phyloP scores from a whole-genome alignment of 1,140 invertebrate species.

The Eupeodes corollae region DNA sequence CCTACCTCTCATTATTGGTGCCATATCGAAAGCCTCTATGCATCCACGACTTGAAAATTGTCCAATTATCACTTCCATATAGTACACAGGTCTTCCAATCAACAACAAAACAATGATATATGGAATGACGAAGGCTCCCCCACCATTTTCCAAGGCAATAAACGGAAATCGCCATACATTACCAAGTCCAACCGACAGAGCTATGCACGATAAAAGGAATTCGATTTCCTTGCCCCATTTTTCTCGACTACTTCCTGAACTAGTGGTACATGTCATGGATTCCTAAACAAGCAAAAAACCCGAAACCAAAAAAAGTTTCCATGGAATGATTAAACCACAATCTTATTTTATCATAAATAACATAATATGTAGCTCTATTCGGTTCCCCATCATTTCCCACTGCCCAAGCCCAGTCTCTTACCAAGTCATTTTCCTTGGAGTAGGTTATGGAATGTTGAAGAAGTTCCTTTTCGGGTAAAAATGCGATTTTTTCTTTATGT shows the following conservation, averaged over 20 bases:
- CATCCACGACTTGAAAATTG: conserved; percentile 56
- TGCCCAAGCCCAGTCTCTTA: too few species aligned
- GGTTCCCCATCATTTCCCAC: too few species aligned
- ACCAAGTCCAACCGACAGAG: conserved; percentile 73
- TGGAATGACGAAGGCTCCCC: conserved; percentile 65
- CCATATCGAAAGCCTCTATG: conserved; percentile 41
- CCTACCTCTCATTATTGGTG: conserved; percentile 43
- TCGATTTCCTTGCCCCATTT: conserved; percentile 67
- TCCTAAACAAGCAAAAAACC: too few species aligned
- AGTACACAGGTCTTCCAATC: conserved; percentile 72
- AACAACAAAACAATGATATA: conserved; percentile 65
- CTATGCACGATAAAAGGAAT: conserved; percentile 72
- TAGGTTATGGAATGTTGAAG: too few species aligned
- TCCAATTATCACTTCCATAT: conserved; percentile 65
- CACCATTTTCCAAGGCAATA: conserved; percentile 63
- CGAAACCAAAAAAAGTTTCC: too few species aligned
- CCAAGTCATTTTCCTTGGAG: too few species aligned
- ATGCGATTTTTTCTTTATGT: too few species aligned
- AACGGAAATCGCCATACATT: conserved; percentile 79
- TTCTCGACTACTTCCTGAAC: conserved; percentile 19
- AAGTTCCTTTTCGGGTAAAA: too few species aligned
- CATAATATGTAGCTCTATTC: too few species aligned
- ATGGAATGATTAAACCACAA: too few species aligned
- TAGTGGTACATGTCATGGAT: too few species aligned
- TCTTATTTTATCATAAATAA: too few species aligned